Conservation (phyloP, 2,797 vertebrate genomes). For the Girardinus metallicus region DNA sequence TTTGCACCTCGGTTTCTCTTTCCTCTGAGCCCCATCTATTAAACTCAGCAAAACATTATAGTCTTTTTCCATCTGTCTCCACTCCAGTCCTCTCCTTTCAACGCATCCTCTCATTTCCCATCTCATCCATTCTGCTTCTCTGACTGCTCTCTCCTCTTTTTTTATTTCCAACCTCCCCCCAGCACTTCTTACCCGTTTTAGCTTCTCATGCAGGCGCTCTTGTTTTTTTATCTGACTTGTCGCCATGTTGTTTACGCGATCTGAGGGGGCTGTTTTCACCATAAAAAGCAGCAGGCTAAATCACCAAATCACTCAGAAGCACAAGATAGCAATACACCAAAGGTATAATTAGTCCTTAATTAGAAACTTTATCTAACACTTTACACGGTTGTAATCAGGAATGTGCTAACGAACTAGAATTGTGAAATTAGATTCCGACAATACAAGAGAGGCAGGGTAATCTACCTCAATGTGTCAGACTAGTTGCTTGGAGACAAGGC, state of each 20-base stretch:
- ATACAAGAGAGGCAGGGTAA: conserved; percentile 54
- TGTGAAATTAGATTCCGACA: conserved; percentile 66
- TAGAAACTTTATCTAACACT: conserved; percentile 76
- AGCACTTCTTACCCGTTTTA: conserved; percentile 20
- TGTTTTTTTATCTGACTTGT: conserved; percentile 53
- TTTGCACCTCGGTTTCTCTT: conserved; percentile 23
- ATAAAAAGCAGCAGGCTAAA: conserved; percentile 59
- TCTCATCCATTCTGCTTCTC: conserved; percentile 27
- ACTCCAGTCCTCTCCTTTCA: conserved; percentile 16
- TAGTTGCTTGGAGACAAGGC: conserved; percentile 64
- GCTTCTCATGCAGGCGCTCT: conserved; percentile 23
- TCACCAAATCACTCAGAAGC: conserved; percentile 68
- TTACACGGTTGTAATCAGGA: conserved; percentile 59
- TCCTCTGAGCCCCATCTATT: conserved; percentile 38
- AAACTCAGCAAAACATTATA: conserved; percentile 22
- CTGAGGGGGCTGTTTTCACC: conserved; percentile 48
- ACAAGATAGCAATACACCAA: conserved; percentile 63
- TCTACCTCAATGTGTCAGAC: conserved; percentile 42
- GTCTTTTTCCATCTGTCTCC: conserved; percentile 27
- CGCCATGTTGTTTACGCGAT: conserved; percentile 64
- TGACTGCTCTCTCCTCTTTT: conserved; percentile 15
- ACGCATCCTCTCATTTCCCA: conserved; percentile 25
- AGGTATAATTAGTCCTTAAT: conserved; percentile 79
- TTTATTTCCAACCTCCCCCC: conserved; percentile 21
- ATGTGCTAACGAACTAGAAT: conserved; percentile 64